A percentile compares a stretch with the other conserved stretches of the same genome.
These are phyloP conservation scores for Sphaerophoria rueppellii DNA, from an alignment of 2,888 invertebrate genomes.

Conservation along the genomic window DNA sequence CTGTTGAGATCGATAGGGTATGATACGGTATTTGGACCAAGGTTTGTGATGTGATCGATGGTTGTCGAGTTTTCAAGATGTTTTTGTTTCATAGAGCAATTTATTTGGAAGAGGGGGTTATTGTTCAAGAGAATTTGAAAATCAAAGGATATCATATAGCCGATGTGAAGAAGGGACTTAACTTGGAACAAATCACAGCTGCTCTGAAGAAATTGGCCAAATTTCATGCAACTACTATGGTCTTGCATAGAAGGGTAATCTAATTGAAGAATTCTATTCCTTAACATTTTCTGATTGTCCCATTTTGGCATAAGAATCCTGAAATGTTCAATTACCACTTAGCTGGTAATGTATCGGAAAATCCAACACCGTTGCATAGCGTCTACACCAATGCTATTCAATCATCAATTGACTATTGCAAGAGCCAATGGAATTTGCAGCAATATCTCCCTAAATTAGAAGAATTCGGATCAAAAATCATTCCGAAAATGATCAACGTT, in stretches of 20 bases:
- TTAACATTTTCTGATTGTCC: not conserved
- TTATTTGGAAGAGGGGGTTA: slow-evolving; percentile 76
- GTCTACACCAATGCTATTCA: slow-evolving; percentile 76
- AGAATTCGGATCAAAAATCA: slow-evolving; percentile 74
- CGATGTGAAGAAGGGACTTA: slow-evolving; percentile 82
- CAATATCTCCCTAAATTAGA: slow-evolving; percentile 75
- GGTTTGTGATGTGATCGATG: slow-evolving; percentile 62
- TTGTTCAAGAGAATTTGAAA: slow-evolving; percentile 83
- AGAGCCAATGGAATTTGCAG: slow-evolving; percentile 72
- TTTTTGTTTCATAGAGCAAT: slow-evolving; percentile 72
- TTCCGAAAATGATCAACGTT: slow-evolving; percentile 76
- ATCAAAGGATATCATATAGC: slow-evolving; percentile 83
- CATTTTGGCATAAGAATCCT: slow-evolving; percentile 73
- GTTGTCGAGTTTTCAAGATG: no score
- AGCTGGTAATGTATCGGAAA: slow-evolving; percentile 76
- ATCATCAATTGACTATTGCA: slow-evolving; percentile 76
- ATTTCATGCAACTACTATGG: slow-evolving; percentile 83
- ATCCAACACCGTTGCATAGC: slow-evolving; percentile 75
- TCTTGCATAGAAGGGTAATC: slow-evolving; percentile 83
- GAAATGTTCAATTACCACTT: slow-evolving; percentile 76
- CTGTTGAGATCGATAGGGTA: slow-evolving; percentile 75
- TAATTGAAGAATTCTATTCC: not conserved
- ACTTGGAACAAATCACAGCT: slow-evolving; percentile 82
- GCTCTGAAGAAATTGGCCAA: slow-evolving; percentile 83
- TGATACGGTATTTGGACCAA: slow-evolving; percentile 76